Conservation (phyloP, 2,797 vertebrate genomes). For the Oceanodroma leucorhoa region DNA sequence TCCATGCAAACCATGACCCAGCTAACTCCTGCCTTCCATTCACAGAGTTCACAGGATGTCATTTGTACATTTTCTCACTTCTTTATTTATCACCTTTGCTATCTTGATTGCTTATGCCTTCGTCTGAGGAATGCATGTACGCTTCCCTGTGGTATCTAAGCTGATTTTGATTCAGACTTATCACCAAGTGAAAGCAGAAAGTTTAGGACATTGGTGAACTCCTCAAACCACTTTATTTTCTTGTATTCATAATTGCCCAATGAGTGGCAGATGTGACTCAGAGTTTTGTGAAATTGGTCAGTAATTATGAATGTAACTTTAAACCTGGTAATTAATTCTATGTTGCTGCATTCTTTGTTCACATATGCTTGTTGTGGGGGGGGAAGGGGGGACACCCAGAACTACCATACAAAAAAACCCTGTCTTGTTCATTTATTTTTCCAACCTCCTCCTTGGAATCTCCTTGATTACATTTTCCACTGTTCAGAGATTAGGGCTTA, state of each 20-base stretch:
- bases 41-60: neutral
- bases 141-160: neutral
- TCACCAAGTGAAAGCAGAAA: neutral
- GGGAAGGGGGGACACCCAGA: neutral
- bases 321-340: neutral
- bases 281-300: neutral
- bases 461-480: neutral
- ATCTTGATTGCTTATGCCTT: neutral
- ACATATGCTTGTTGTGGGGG: neutral
- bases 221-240: neutral
- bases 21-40: neutral
- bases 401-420: neutral
- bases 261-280: neutral
- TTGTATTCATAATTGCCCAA: neutral
- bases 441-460: neutral
- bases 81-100: neutral
- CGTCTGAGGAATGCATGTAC: neutral
- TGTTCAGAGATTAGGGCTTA: neutral
- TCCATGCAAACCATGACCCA: neutral
- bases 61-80: neutral
- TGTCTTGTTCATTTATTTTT: neutral
- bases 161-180: neutral
- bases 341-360: neutral
- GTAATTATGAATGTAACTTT: neutral
- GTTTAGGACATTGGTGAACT: neutral